Conservation (phyloP, 1,140 invertebrate species). For the Panulirus ornatus region DNA sequence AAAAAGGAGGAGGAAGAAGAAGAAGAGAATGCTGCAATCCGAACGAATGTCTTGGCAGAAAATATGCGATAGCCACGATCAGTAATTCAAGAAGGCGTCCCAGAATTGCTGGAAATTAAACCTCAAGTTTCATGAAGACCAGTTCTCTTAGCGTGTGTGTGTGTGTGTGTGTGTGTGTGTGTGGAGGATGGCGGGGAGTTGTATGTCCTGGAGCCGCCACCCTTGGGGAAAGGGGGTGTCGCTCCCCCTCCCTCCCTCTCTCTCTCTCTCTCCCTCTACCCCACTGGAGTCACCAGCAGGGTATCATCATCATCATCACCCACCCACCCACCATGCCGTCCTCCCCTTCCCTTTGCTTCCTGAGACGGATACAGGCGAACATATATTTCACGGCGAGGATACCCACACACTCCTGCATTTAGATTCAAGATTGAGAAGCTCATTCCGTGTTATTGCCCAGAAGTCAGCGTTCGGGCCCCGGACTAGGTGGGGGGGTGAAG, state of each 20-base stretch:
- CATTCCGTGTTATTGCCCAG: slow-evolving; percentile 64
- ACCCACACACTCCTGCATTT: slow-evolving; percentile 60
- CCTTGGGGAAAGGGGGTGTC: background rate
- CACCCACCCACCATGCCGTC: no score
- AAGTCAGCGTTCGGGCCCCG: slow-evolving; percentile 56
- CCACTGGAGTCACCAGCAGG: background rate
- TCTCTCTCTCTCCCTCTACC: background rate
- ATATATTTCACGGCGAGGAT: slow-evolving; percentile 51
- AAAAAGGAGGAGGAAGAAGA: background rate
- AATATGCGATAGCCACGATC: slow-evolving; percentile 24
- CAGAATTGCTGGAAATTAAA: slow-evolving; percentile 56
- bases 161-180: background rate
- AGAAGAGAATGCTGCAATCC: background rate
- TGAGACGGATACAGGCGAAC: background rate
- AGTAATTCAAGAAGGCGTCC: slow-evolving; percentile 41
- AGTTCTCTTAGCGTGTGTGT: background rate
- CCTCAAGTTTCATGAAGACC: slow-evolving; percentile 14
- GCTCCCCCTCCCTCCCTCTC: background rate
- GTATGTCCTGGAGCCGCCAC: background rate
- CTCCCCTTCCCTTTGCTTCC: background rate
- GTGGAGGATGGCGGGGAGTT: background rate
- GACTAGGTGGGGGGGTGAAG: no score
- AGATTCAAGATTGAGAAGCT: slow-evolving; percentile 70
- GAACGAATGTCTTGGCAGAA: background rate
- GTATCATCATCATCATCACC: background rate